phyloP scores from a whole-genome alignment of 1,140 invertebrate genomes.

The Harlomillsia oculata region DNA sequence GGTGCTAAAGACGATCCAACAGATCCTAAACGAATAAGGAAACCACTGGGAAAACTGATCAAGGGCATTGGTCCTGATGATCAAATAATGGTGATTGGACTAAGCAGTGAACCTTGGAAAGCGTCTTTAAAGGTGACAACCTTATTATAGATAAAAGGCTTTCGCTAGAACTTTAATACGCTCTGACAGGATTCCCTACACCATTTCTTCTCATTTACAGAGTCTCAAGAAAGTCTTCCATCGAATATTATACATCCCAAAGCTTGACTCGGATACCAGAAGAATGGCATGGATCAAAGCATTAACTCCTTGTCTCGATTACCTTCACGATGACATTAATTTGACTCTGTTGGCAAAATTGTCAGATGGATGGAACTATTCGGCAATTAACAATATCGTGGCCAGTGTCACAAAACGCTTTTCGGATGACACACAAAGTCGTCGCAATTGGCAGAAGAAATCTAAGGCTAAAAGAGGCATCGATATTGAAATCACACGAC shows the following conservation, averaged over 20 bases:
- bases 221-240: constrained; percentile 71
- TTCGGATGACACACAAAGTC: no score
- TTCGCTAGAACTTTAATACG: no score
- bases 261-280: constrained; percentile 76
- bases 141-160: no score
- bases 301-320: no score
- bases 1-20: constrained; percentile 74
- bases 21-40: constrained; percentile 87
- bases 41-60: constrained; percentile 82
- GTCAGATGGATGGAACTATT: constrained; percentile 82
- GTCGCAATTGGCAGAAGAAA: no score
- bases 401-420: no score
- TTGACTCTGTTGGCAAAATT: constrained; percentile 71
- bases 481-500: no score
- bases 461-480: no score
- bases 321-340: no score
- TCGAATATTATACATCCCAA: constrained; percentile 75
- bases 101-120: constrained; percentile 69
- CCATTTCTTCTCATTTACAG: no score
- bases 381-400: no score
- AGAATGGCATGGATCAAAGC: constrained; percentile 69
- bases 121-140: constrained; percentile 58
- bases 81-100: constrained; percentile 71
- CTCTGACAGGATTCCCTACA: no score
- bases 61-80: constrained; percentile 69